A percentile compares a stretch with the other conserved stretches of the same genome.
These are phyloP conservation scores for Pecten maximus DNA, from an alignment of 2,888 invertebrate genomes.

Conservation along the genomic window DNA sequence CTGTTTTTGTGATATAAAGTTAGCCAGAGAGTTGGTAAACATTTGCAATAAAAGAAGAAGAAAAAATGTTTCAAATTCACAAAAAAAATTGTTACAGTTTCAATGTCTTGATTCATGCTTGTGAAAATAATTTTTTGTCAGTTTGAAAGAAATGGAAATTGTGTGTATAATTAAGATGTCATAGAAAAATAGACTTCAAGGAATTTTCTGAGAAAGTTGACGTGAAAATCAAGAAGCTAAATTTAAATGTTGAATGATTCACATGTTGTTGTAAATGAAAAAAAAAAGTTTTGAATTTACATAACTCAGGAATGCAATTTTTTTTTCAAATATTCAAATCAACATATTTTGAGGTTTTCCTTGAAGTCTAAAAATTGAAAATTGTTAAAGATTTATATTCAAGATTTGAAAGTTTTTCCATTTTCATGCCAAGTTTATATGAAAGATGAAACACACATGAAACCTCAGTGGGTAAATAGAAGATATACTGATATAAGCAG, in stretches of 20 bases:
- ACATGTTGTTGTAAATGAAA: too few species aligned
- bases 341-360: neutral
- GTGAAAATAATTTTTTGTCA: neutral
- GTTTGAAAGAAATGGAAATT: neutral
- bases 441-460: slow-evolving; percentile 33
- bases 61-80: neutral
- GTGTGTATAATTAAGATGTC: neutral
- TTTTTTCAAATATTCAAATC: neutral
- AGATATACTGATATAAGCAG: slow-evolving; percentile 4
- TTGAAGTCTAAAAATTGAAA: neutral
- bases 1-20: neutral
- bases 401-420: slow-evolving; percentile 24
- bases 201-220: neutral
- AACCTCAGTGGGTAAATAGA: neutral
- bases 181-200: neutral
- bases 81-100: neutral
- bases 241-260: neutral
- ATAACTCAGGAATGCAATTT: neutral
- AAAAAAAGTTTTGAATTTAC: neutral
- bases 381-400: slow-evolving; percentile 4
- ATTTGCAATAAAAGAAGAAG: too few species aligned
- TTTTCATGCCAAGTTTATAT: slow-evolving; percentile 35
- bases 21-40: neutral
- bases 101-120: neutral
- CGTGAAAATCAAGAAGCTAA: neutral